Evolutionary conservation across 2,797 vertebrate species (phyloP).

Genomic region (Erethizon dorsatum): DNA sequence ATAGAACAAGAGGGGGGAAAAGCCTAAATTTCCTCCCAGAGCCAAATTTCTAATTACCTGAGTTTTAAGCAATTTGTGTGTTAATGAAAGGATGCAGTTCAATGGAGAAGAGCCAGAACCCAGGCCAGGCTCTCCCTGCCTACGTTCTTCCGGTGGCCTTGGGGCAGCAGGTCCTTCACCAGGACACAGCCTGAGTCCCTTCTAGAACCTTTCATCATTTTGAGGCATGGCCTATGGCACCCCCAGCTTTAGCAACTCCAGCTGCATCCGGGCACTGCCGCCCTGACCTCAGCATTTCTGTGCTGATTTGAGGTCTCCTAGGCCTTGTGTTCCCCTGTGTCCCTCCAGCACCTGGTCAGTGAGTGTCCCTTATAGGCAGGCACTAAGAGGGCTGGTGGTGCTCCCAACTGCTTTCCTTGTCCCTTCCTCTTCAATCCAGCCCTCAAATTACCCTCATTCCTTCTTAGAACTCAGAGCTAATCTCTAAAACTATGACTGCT

Average conservation of each 20-base stretch:
- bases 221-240: accelerated
- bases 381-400: neutral
- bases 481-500: neutral
- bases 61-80: slow-evolving; percentile 65
- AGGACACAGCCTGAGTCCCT: neutral
- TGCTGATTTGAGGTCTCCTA: neutral
- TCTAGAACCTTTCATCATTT: neutral
- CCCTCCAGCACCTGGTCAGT: neutral
- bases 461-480: slow-evolving; percentile 23
- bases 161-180: neutral
- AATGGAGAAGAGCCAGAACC: neutral
- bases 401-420: neutral
- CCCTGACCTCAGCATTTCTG: neutral
- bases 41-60: slow-evolving; percentile 70
- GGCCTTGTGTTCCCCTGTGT: neutral
- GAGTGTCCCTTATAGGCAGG: neutral
- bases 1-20: slow-evolving; percentile 35
- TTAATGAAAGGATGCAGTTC: slow-evolving; percentile 59
- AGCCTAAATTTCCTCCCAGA: slow-evolving; percentile 64
- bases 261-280: neutral
- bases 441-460: neutral
- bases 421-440: neutral
- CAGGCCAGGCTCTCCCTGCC: neutral
- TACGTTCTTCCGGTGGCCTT: neutral
- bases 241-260: neutral